Evolutionary conservation across 2,888 invertebrate genomes (phyloP), one percentile per base, ranked within the genome.

Genomic region (Lycia hirtaria): DNA sequence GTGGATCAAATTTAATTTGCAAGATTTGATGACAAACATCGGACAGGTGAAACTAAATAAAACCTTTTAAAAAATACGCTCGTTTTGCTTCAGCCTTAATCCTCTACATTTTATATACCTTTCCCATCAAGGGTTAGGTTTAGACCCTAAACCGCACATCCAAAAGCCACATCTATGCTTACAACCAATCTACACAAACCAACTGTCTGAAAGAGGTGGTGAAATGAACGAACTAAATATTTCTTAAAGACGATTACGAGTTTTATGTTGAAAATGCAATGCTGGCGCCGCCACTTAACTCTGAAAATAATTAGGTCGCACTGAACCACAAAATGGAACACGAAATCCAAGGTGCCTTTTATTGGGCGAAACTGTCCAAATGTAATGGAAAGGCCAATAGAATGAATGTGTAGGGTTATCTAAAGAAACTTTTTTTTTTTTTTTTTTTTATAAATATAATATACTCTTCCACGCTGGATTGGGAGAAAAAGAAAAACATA

Each of bases 281-380:
- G 1, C 26, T 15, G 15, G 15, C 41, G 9, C 41, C 15, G 4
- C 6, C 15, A 9, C 26, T 26, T 4, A 26, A 26, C 10, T 5
- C 1, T 10, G 17, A 10, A 26, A 3, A 10, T 41, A 41, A 26
- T 26, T 41, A 28, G 26, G 41, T 40, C n/a, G 14, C 14, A 22
- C 12, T 33, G 19, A 12, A 45, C 45, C 45, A 14, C 20, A 35
- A 33, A 56, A 41, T 45, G n/a, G 45, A 9, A 22, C 33, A 47
- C 50, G 38, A 28, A 41, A 47, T 33, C 52, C 47, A 33, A 20
- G 44, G 15, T 41, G n/a, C 35, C 38, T 40, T 50, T 51, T 52
- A 57, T 57, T 57, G 56, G 41, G 10, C 38, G 51, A 41, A 52
- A 52, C 56, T 57, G 51, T 47, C 51, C 51, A 22, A 57, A 41